These are phyloP conservation scores for Malurus melanocephalus DNA, from an alignment of 2,113 vertebrate species.

Conservation along the genomic window DNA sequence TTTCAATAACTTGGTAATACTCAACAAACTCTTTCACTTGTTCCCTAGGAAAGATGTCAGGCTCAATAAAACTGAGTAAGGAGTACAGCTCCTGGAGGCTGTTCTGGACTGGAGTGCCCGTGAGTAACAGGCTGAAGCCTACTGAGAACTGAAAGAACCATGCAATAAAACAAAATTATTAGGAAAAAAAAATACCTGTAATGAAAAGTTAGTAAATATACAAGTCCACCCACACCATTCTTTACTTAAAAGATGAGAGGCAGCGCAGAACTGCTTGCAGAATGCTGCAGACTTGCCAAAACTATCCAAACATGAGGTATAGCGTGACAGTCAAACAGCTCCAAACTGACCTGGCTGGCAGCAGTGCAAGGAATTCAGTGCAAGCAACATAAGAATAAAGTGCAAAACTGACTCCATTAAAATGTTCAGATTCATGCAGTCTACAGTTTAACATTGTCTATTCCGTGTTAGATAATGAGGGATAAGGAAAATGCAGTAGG, in stretches of 20 bases:
- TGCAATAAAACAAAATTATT: background rate
- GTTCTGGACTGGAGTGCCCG: constrained; percentile 94
- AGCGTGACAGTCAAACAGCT: background rate
- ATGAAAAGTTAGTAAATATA: background rate
- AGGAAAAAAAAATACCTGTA: background rate
- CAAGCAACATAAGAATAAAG: background rate
- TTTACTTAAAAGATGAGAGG: background rate
- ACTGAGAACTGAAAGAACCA: constrained; percentile 77
- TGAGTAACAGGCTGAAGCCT: constrained; percentile 84
- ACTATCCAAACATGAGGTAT: background rate
- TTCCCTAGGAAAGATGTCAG: constrained; percentile 76
- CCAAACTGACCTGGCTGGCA: background rate
- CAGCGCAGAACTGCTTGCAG: background rate
- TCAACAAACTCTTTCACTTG: constrained; percentile 76
- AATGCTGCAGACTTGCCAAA: background rate
- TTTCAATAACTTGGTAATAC: constrained; percentile 75
- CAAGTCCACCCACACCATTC: background rate
- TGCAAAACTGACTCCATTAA: background rate
- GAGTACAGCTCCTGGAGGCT: constrained; percentile 89
- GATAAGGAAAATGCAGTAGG: background rate
- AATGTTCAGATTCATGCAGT: background rate
- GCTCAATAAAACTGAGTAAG: constrained; percentile 87
- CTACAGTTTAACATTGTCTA: background rate
- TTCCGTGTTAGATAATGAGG: background rate
- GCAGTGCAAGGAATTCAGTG: background rate